These are phyloP conservation scores for Coecobrya sp. DNA, from an alignment of 2,888 invertebrate genomes.

Conservation along the genomic window DNA sequence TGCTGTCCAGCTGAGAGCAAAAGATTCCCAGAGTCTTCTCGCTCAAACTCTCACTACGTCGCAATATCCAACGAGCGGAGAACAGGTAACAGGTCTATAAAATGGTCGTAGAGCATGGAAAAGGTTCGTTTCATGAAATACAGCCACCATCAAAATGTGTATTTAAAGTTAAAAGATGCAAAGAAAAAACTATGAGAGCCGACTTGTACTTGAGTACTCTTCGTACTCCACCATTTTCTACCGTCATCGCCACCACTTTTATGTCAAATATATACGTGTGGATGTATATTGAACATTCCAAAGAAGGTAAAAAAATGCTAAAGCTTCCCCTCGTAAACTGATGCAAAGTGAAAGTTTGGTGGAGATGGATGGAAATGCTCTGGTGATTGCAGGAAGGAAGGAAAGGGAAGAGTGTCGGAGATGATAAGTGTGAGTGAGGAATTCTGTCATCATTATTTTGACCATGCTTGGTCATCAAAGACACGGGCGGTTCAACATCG, in stretches of 20 bases:
- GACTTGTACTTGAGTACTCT: too few species aligned
- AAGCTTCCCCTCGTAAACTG: not conserved
- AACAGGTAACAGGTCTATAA: not conserved
- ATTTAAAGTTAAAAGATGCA: too few species aligned
- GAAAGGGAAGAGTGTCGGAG: conserved; percentile 16
- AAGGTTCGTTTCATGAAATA: too few species aligned
- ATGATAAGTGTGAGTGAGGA: conserved; percentile 59
- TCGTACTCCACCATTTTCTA: too few species aligned
- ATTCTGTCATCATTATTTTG: conserved; percentile 66
- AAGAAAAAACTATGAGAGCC: too few species aligned
- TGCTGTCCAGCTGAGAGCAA: conserved; percentile 2
- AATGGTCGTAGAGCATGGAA: too few species aligned
- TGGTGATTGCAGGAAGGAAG: conserved; percentile 51
- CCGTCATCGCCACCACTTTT: too few species aligned
- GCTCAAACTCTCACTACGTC: not conserved
- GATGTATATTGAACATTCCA: too few species aligned
- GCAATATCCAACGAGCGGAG: not conserved
- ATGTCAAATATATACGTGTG: too few species aligned
- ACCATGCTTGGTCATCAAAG: conserved; percentile 68
- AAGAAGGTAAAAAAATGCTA: too few species aligned
- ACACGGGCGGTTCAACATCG: conserved; percentile 27
- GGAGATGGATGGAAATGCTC: not conserved
- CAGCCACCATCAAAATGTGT: too few species aligned
- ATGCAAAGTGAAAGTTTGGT: conserved; percentile 11
- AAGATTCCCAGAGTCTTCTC: not conserved